Conservation (phyloP, 2,888 invertebrate species). For the Leptopterna dolabrata region DNA sequence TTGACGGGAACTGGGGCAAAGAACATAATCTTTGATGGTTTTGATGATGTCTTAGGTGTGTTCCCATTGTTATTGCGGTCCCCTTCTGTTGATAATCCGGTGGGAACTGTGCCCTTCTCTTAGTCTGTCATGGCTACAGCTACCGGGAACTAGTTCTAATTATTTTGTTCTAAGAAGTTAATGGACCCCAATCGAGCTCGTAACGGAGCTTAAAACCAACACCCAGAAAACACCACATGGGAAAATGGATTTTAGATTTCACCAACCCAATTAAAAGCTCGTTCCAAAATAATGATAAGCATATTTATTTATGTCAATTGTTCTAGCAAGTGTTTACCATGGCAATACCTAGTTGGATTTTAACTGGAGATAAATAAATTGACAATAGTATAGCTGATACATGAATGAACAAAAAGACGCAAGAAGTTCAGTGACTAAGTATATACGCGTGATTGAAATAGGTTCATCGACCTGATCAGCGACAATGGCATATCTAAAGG, state of each 20-base stretch:
- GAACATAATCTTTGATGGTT: slow-evolving; percentile 33
- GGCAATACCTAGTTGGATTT: too few relatives aligned
- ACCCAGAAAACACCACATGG: background rate
- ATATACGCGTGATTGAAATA: slow-evolving; percentile 3
- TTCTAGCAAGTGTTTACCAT: background rate
- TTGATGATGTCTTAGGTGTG: slow-evolving; percentile 25
- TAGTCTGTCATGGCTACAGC: background rate
- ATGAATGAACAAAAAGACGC: background rate
- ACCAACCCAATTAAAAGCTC: background rate
- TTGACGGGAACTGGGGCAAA: slow-evolving; percentile 23
- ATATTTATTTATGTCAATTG: background rate
- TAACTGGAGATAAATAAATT: too few relatives aligned
- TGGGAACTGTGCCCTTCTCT: slow-evolving; percentile 32
- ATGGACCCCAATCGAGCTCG: background rate
- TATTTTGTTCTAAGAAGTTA: background rate
- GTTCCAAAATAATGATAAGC: background rate
- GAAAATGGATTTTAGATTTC: background rate
- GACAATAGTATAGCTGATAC: too few relatives aligned
- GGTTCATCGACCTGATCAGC: slow-evolving; percentile 44
- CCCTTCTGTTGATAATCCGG: slow-evolving; percentile 51
- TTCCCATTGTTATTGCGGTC: slow-evolving; percentile 54
- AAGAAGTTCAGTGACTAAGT: background rate
- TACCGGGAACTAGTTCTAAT: background rate
- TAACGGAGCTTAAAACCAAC: background rate
- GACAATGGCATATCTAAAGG: slow-evolving; percentile 32